Base-by-base conservation (phyloP, 2,113 vertebrate genomes). In the Conger conger region DNA sequence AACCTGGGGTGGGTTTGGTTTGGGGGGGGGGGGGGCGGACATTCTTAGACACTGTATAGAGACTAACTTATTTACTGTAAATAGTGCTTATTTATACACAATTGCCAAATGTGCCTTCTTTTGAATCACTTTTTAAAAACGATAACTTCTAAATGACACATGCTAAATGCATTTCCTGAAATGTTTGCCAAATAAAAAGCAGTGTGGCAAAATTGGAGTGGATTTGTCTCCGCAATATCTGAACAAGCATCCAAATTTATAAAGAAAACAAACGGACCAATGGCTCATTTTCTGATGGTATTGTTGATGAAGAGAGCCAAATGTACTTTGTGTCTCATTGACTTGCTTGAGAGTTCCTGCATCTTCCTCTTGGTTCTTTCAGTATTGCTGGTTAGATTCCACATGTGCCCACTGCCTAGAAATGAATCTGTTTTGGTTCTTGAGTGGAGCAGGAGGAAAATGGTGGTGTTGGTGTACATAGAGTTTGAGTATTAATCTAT, bases 11-110 rank as follows among this genome's bases (percentile, higher is more conserved):
- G 79, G 15, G 54, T 82, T 76, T 35, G 82, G 82, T 4, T 0
- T 4, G 40, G 53, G 60, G 78, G 40, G 40, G 45, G 45, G 40
- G 40, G 40, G 30, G 86, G 83, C 57, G 45, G 57, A 50, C 42
- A 68, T 78, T 85, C 42, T 81, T n/a, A 80, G 80, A 85, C 86
- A 85, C 87, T 85, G 87, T 87, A 89, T 86, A 90, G 88, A 90
- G 86, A 90, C 89, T 90, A 90, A 90, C 87, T 88, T 91, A 90
- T 91, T 86, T 89, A 88, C 84, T 92, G 90, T 92, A 91, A 91
- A 92, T 92, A 91, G 88, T 86, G 86, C 86, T 88, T 88, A 88
- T 91, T 92, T 89, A 89, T 92, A 89, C 84, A 88, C 36, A 78
- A 87, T 82, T 80, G 85, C 89, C 89, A 89, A 87, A 88, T 76